phyloP scores from a whole-genome alignment of 2,797 vertebrate species.

The Delichon dasypus region DNA sequence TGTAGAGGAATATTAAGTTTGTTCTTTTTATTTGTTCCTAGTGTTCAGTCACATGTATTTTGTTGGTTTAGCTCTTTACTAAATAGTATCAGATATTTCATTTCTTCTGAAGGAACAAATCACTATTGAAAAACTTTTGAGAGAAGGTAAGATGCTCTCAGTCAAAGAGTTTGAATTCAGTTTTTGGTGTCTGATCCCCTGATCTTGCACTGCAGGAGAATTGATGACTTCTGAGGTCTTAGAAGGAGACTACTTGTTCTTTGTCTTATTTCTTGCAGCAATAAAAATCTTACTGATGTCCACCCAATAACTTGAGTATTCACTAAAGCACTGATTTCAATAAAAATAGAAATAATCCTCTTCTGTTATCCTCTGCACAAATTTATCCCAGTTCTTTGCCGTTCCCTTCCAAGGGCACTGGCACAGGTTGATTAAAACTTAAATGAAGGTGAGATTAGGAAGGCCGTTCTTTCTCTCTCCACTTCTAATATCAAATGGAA shows the following conservation, averaged over 20 bases:
- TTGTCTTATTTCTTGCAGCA: background rate
- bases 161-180: background rate
- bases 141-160: background rate
- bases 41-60: background rate
- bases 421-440: background rate
- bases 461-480: background rate
- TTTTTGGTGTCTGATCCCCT: background rate
- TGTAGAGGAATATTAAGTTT: background rate
- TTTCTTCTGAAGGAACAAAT: background rate
- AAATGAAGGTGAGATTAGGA: background rate
- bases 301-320: background rate
- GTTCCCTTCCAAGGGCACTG: background rate
- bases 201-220: background rate
- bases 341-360: background rate
- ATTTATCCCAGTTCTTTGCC: background rate
- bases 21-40: background rate
- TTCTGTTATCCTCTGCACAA: background rate
- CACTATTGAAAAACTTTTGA: background rate
- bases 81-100: background rate
- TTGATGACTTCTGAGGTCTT: background rate
- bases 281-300: background rate
- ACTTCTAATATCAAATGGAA: background rate
- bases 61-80: background rate
- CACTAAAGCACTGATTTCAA: background rate
- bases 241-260: background rate